phyloP scores from a whole-genome alignment of 1,140 invertebrate species.

The Latrodectus geometricus region DNA sequence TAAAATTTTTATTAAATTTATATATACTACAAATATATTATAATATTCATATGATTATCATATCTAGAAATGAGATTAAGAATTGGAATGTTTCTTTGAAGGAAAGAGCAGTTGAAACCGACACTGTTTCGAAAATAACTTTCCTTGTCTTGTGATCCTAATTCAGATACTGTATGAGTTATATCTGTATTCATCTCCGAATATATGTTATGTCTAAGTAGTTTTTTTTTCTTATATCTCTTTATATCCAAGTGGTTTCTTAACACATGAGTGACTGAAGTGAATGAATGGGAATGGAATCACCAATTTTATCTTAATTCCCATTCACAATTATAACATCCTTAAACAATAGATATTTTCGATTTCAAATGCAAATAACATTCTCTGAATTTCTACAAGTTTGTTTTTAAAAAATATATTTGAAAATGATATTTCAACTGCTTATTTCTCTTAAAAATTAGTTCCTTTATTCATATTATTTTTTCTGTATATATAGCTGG shows the following conservation, averaged over 20 bases:
- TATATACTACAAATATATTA: neutral
- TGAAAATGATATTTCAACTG: neutral
- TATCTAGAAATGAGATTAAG: neutral
- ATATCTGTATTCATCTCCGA: no score
- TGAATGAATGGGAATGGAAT: no score
- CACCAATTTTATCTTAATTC: no score
- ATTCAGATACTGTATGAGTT: no score
- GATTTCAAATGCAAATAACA: neutral
- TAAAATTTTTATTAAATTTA: no score
- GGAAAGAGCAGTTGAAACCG: neutral
- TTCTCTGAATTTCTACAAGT: neutral
- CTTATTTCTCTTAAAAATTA: neutral
- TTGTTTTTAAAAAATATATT: neutral
- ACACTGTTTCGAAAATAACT: constrained; percentile 2
- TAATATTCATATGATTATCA: neutral
- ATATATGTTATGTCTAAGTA: no score
- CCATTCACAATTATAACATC: neutral
- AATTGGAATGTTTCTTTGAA: neutral
- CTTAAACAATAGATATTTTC: neutral
- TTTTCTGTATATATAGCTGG: no score
- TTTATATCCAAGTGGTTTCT: no score
- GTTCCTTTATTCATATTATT: neutral
- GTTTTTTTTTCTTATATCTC: no score
- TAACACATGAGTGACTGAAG: no score
- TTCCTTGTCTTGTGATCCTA: neutral